Percentiles rank a stretch among this genome's conserved stretches.
phyloP scores from a whole-genome alignment of 2,888 invertebrate species.

The Limnephilus marmoratus region DNA sequence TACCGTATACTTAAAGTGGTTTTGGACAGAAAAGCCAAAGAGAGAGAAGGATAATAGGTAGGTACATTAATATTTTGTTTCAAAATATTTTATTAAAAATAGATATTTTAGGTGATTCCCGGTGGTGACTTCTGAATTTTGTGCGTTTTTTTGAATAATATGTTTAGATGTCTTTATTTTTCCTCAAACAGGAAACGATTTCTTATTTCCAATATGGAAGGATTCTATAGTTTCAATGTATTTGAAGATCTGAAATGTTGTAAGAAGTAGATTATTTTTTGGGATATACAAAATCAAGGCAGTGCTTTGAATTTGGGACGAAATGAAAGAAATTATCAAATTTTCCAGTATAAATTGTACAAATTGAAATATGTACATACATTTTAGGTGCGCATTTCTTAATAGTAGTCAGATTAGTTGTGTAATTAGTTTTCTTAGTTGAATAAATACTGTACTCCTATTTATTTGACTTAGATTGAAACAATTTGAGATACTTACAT shows the following conservation, averaged over 20 bases:
- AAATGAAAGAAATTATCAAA: neutral
- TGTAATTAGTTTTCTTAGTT: neutral
- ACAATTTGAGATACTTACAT: neutral
- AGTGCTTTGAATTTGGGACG: neutral
- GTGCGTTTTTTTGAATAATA: neutral
- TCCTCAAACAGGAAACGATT: neutral
- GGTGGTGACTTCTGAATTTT: neutral
- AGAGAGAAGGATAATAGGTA: neutral
- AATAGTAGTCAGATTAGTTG: neutral
- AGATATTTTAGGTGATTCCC: neutral
- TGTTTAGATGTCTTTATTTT: neutral
- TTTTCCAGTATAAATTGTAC: neutral
- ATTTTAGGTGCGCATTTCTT: neutral
- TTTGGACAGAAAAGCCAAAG: neutral
- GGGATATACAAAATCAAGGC: neutral
- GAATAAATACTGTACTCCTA: neutral
- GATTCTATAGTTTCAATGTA: neutral
- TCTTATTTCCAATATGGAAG: neutral
- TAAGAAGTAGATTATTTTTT: neutral
- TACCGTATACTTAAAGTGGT: slow-evolving; percentile 2
- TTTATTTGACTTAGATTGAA: neutral
- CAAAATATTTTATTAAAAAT: neutral
- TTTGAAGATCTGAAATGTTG: neutral
- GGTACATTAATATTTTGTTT: neutral
- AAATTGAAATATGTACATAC: neutral